Base-by-base conservation (phyloP, 2,888 invertebrate genomes). In the Xestia rhomboidea region DNA sequence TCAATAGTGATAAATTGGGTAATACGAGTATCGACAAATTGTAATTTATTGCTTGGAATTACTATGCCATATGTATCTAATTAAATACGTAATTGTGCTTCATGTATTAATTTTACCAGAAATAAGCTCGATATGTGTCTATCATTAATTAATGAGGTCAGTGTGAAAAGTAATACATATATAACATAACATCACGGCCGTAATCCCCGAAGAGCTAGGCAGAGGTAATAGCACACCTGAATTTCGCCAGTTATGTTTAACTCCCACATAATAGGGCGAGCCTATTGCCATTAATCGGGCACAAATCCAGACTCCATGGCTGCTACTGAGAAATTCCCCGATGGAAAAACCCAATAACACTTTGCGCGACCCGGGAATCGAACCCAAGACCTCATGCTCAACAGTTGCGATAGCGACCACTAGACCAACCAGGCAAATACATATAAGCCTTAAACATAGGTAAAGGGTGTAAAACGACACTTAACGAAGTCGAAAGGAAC, bases 31-130 rank as follows among this genome's bases (percentile, higher is more conserved):
- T 66, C 57, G 38, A 69, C 49, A 41, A 66, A 30, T 51, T 82
- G 13, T 73, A 57, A 81, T 81, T 57, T 57, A 74, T 77, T 72
- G 38, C 74, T 51, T n/a, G 27, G 38, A 8, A 66, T 66, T 71
- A 64, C 15, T 8, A n/a, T n/a, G n/a, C 34, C 44, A 66, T n/a
- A n/a, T 44, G 18, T 44, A 63, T 41, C 13, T n/a, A 41, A 46
- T 73, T n/a, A 30, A 30, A 41, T 60, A 2, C 34, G 18, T 44
- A 44, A 13, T 46, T 30, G 8, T 44, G 57, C 8, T 46, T 46
- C 27, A 24, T 46, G 34, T 66, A 27, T 51, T 77, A 0, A 62
- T 44, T 44, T 44, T 44, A 27, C 34, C 34, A n/a, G 15, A 62
- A 10, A 21, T 30, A 51, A 6, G n/a, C 7, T 3, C 7, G 6